These are phyloP conservation scores for Sebastes fasciatus DNA, from an alignment of 2,113 vertebrate genomes.

Conservation along the genomic window DNA sequence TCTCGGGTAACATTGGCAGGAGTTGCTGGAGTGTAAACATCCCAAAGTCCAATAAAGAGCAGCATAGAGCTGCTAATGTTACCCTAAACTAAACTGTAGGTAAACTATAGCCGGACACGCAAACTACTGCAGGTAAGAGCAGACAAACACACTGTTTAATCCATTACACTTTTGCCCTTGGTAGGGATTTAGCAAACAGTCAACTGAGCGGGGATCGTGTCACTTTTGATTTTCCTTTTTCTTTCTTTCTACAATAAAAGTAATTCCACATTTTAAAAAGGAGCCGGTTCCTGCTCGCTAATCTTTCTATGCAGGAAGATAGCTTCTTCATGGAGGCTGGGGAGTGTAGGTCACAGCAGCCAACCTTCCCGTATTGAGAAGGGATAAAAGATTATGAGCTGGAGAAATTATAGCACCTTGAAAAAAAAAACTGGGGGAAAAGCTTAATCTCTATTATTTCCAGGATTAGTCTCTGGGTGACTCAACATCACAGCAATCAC, in stretches of 20 bases:
- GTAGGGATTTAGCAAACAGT: neutral
- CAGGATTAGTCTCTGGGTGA: constrained; percentile 75
- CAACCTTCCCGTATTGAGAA: constrained; percentile 45
- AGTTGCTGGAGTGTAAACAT: neutral
- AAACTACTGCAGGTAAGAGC: neutral
- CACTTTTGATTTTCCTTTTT: constrained; percentile 12
- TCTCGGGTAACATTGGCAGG: neutral
- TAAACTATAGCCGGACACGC: neutral
- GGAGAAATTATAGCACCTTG: constrained; percentile 69
- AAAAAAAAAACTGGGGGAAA: constrained; percentile 43
- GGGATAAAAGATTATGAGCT: constrained; percentile 67
- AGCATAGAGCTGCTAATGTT: neutral
- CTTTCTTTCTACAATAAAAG: constrained; percentile 31
- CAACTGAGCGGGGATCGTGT: neutral
- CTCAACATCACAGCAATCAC: constrained; percentile 70
- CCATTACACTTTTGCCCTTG: neutral
- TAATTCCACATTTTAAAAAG: constrained; percentile 45
- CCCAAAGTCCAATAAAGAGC: neutral
- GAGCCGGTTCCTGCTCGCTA: constrained; percentile 29
- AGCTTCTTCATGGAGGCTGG: constrained; percentile 32
- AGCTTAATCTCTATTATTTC: constrained; percentile 76
- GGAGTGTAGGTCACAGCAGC: constrained; percentile 61
- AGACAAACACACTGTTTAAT: neutral
- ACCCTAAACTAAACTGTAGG: neutral
- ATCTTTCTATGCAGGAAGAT: constrained; percentile 51